Base-by-base conservation (phyloP, 2,113 vertebrate species). In the Poecile atricapillus region DNA sequence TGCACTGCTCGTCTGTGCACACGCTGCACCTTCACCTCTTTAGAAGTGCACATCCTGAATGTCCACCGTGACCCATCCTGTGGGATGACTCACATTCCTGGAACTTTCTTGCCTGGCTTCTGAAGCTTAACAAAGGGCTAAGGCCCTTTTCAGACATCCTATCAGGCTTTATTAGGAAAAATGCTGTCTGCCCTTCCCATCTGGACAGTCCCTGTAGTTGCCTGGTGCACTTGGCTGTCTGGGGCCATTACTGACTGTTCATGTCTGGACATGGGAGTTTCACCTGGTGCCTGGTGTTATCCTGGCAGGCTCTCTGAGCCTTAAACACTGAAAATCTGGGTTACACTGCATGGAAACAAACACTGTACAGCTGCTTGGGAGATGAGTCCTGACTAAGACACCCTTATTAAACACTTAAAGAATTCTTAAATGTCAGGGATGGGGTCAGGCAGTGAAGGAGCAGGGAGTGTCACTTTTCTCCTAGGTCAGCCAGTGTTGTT, bases 91-190 rank as follows among this genome's bases (percentile, higher is more conserved):
- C 94, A 95, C 74, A 6, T 96, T 97, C 96, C 96, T 97, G 96
- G 96, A 97, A 97, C 97, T 88, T 95, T 95, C 95, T 97, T 95
- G 89, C 86, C 82, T 62, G 81, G 20, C 70, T 93, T 75, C 87
- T 89, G 74, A 65, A 75, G 79, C 47, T 80, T 96, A 93, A 96
- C 95, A 97, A 96, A 97, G 69, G 64, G 64, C 86, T 83, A 25
- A 18, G 30, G 80, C 76, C 69, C 37, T 83, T 76, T 35, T 96
- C 87, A 82, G 31, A 94, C 81, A 96, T 96, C 93, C 90, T 96
- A 96, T 70, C 94, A 1, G 83, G 86, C 95, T 97, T 96, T 96
- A 96, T 95, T 97, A 96, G 95, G 95, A 96, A 94, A 96, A 94
- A 78, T 33, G 49, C 63, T 92, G 68, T 35, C 83, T 75, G 46